Evolutionary conservation across 2,888 invertebrate species (phyloP), one percentile per base, ranked within the genome.

Genomic region (Coelopa pilipes): DNA sequence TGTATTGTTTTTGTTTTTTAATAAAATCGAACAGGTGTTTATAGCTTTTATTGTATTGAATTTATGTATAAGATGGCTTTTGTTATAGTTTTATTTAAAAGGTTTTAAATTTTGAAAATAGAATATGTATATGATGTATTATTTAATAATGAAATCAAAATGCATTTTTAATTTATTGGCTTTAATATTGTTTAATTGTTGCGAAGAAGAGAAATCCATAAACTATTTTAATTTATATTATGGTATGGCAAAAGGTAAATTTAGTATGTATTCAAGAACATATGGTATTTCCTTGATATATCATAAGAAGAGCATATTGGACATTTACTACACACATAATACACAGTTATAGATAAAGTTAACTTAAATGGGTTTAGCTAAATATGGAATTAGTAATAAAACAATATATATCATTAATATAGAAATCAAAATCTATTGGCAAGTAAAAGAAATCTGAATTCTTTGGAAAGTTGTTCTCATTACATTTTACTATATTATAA

Each of bases 101-200:
- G 49, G 62, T 17, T 49, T 62, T 49, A 68, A 55, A 24, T 57
- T 24, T 45, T 50, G 49, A 21, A 55, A 55, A 50, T 63, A 70
- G 34, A 63, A 62, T 70, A 50, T 70, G 60, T 70, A 70, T 62
- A 62, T 53, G 50, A 46, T 70, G 62, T 60, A 70, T 50, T 53
- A 70, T 70, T n/a, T 46, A 50, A 62, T 60, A 50, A 21, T 70
- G 57, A 62, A 62, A 62, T 50, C 49, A 62, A 62, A 70, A 62
- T 53, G 34, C 62, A 50, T 34, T 50, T 62, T 70, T 62, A 63
- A 11, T 34, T 34, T 53, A 63, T 70, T 70, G 62, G 19, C 17
- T 62, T 34, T 19, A 21, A 57, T 34, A 17, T 46, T 59, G 47
- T 69, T 59, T 62, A 62, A 70, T 70, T 50, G 62, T 50, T 70